Evolutionary conservation across 2,797 vertebrate genomes (phyloP).

Genomic region (Leptodactylus fallax): DNA sequence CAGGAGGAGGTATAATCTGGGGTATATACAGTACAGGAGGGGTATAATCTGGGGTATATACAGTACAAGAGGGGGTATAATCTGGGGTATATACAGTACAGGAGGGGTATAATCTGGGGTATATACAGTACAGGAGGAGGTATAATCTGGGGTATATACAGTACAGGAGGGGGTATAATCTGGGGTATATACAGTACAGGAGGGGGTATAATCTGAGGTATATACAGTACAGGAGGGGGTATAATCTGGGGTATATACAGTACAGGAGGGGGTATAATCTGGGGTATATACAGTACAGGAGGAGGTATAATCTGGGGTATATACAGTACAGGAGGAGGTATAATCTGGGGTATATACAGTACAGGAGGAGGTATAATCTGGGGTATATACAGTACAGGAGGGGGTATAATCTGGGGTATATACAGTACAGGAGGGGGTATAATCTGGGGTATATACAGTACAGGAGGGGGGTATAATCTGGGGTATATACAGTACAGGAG

Average conservation of each 20-base stretch:
- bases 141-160: neutral
- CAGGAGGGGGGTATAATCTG: neutral
- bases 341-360: neutral
- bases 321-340: neutral
- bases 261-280: neutral
- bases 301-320: neutral
- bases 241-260: neutral
- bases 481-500: neutral
- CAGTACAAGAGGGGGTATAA: neutral
- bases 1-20: neutral
- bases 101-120: neutral
- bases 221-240: neutral
- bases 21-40: neutral
- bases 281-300: neutral
- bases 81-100: neutral
- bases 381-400: neutral
- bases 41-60: neutral
- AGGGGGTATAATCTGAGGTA: neutral
- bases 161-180: no score
- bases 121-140: neutral
- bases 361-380: neutral
- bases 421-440: conserved; percentile 1
- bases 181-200: no score
- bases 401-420: neutral
- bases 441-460: neutral